These are phyloP conservation scores for Lethocerus indicus DNA, from an alignment of 1,140 invertebrate species.

Conservation along the genomic window DNA sequence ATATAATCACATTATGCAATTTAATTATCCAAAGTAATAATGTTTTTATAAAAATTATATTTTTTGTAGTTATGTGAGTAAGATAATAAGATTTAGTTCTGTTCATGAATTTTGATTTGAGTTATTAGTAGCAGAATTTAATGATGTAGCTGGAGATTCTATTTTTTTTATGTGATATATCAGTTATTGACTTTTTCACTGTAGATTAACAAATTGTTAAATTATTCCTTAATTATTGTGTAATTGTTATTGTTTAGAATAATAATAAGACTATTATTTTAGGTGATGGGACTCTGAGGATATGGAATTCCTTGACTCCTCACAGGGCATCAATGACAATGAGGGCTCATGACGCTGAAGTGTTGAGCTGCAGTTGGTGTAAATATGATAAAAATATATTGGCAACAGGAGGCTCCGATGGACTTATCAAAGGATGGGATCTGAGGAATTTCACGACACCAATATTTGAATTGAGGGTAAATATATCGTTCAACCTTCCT, in stretches of 20 bases:
- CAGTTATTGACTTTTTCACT: neutral
- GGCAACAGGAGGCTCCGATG: constrained; percentile 55
- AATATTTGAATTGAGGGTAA: constrained; percentile 44
- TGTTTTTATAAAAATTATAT: no score
- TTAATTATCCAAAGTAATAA: no score
- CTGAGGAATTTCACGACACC: constrained; percentile 44
- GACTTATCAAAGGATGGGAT: constrained; percentile 60
- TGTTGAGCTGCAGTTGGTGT: constrained; percentile 56
- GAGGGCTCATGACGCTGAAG: constrained; percentile 47
- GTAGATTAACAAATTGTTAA: neutral
- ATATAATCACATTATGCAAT: no score
- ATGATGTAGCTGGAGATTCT: no score
- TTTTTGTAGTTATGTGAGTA: no score
- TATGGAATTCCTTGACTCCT: constrained; percentile 48
- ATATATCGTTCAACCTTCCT: neutral
- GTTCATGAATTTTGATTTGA: no score
- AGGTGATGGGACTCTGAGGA: constrained; percentile 54
- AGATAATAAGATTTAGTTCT: no score
- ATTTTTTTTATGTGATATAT: no score
- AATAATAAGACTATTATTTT: constrained; percentile 5
- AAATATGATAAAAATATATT: constrained; percentile 54
- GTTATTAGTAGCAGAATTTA: no score
- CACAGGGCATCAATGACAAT: constrained; percentile 39
- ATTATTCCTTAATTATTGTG: neutral
- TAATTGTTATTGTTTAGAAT: no score